Evolutionary conservation across 2,888 invertebrate genomes (phyloP).

Genomic region (Agonopterix heracliana): DNA sequence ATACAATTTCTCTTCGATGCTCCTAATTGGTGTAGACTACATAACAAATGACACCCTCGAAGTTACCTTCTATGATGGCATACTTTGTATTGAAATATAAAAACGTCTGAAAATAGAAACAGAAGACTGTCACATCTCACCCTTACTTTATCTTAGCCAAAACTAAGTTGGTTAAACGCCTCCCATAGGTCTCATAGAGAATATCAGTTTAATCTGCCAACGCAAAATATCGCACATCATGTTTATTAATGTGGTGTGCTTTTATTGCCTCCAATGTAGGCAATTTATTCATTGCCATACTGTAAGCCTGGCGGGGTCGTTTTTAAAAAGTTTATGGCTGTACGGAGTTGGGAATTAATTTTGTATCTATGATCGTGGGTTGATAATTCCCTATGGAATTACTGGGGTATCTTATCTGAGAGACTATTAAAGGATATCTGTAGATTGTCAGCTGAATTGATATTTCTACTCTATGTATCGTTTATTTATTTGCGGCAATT

Average conservation of each 20-base stretch:
- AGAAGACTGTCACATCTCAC: neutral
- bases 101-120: neutral
- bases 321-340: conserved; percentile 15
- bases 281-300: conserved; percentile 54
- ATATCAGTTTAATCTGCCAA: conserved; percentile 56
- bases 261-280: conserved; percentile 46
- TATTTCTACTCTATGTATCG: too few relatives aligned
- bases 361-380: neutral
- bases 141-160: conserved; percentile 16
- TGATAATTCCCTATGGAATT: neutral
- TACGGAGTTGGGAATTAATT: conserved; percentile 6
- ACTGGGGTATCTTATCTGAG: neutral
- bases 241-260: conserved; percentile 58
- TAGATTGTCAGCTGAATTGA: too few relatives aligned
- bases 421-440: too few relatives aligned
- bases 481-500: too few relatives aligned
- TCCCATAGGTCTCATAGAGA: conserved; percentile 60
- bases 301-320: conserved; percentile 12
- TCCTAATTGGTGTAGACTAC: too few relatives aligned
- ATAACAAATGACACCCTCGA: too few relatives aligned
- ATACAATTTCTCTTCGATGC: too few relatives aligned
- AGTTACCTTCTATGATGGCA: too few relatives aligned
- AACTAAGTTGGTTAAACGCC: conserved; percentile 53
- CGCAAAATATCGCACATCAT: conserved; percentile 60
- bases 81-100: too few relatives aligned